phyloP scores from a whole-genome alignment of 2,113 vertebrate species.

The Eptesicus fuscus region DNA sequence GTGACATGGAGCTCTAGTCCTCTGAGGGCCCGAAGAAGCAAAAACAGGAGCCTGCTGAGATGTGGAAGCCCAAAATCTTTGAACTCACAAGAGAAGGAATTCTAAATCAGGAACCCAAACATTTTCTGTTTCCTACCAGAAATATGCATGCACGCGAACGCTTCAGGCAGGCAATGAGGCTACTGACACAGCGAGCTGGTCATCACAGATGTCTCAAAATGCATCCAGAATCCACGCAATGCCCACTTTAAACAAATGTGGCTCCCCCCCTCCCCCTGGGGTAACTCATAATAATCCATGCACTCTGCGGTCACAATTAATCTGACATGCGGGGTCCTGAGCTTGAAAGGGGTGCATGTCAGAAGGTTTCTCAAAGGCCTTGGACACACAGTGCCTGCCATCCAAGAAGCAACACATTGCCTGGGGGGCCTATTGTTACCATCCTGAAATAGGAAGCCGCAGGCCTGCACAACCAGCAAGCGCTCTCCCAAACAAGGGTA shows the following conservation, averaged over 20 bases:
- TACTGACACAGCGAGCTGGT: constrained; percentile 46
- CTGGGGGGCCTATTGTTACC: constrained; percentile 4
- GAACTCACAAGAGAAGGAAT: constrained; percentile 56
- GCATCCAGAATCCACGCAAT: constrained; percentile 40
- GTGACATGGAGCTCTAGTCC: constrained; percentile 42
- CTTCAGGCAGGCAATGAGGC: constrained; percentile 25
- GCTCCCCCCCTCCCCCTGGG: constrained; percentile 37
- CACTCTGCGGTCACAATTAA: constrained; percentile 46
- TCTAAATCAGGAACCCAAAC: constrained; percentile 69
- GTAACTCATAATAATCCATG: constrained; percentile 64
- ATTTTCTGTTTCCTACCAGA: constrained; percentile 68
- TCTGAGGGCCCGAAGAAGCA: constrained; percentile 40
- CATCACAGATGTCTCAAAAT: constrained; percentile 10
- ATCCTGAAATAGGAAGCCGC: constrained; percentile 20
- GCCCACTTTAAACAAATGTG: constrained; percentile 60
- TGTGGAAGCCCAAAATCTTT: constrained; percentile 50
- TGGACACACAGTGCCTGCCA: constrained; percentile 53
- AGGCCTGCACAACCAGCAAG: constrained; percentile 38
- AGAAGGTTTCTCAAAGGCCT: background rate
- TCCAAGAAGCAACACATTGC: constrained; percentile 21
- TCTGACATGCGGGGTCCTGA: constrained; percentile 38
- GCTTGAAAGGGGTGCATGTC: background rate
- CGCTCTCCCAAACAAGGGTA: constrained; percentile 35
- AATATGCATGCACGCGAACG: constrained; percentile 54
- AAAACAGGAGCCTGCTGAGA: constrained; percentile 53